Conservation (phyloP, 1,140 invertebrate genomes). For the silkworm (Bombyx mori) region DNA sequence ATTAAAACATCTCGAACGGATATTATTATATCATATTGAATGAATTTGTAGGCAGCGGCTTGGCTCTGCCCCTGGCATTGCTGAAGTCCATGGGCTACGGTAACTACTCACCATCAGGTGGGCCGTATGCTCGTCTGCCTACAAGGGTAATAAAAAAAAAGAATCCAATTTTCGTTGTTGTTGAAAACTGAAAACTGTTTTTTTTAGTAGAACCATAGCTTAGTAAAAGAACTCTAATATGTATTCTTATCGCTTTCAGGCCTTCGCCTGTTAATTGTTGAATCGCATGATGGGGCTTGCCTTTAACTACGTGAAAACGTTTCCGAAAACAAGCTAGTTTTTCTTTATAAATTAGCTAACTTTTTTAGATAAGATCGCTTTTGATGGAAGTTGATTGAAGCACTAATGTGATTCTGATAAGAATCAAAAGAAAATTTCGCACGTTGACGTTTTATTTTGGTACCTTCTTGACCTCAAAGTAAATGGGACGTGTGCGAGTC, state of each 20-base stretch:
- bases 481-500: neutral
- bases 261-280: constrained; percentile 23
- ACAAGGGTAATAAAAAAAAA: too few relatives aligned
- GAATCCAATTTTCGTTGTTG: too few relatives aligned
- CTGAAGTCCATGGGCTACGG: too few relatives aligned
- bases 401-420: constrained; percentile 17
- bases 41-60: too few relatives aligned
- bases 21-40: too few relatives aligned
- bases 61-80: too few relatives aligned
- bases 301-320: constrained; percentile 32
- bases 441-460: constrained; percentile 1
- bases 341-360: constrained; percentile 18
- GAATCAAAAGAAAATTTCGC: constrained; percentile 11
- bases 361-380: constrained; percentile 10
- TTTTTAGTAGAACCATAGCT: constrained; percentile 4
- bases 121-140: too few relatives aligned
- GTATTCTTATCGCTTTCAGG: constrained; percentile 16
- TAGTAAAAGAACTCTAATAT: constrained; percentile 10
- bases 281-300: constrained; percentile 28
- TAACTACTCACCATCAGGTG: too few relatives aligned
- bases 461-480: neutral
- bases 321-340: constrained; percentile 33
- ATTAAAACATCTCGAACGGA: too few relatives aligned
- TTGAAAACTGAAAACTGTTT: too few relatives aligned
- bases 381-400: constrained; percentile 19